Evolutionary conservation across 2,797 vertebrate genomes (phyloP).

Genomic region (Australoheros facetus): DNA sequence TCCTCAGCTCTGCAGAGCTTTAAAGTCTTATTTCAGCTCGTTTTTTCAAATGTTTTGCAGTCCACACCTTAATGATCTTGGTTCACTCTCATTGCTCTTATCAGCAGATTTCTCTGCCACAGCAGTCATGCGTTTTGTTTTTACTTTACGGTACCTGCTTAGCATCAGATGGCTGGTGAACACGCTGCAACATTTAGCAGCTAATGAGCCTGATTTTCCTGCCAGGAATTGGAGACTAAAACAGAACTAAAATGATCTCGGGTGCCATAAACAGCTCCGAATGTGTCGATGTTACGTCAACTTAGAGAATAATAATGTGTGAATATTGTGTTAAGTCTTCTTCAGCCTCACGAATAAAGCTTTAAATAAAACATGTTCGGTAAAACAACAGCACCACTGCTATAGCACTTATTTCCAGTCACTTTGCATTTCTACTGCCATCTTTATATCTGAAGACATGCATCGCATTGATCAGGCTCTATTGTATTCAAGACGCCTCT

Average conservation of each 20-base stretch:
- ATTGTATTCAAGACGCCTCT: not conserved
- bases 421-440: not conserved
- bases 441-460: not conserved
- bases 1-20: not conserved
- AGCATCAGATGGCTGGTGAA: not conserved
- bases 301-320: not conserved
- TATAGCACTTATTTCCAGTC: not conserved
- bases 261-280: not conserved
- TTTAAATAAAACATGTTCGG: not conserved
- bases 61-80: not conserved
- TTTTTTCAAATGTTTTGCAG: not conserved
- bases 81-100: not conserved
- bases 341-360: not conserved
- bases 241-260: not conserved
- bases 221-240: not conserved
- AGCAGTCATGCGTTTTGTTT: not conserved
- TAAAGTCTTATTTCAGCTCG: not conserved
- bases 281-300: not conserved
- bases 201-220: slow-evolving; percentile 7
- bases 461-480: not conserved
- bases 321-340: not conserved
- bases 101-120: not conserved
- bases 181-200: not conserved
- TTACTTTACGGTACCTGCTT: not conserved
- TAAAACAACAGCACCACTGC: not conserved